Base-by-base conservation (phyloP, 2,888 invertebrate species). In the Ceramica pisi region DNA sequence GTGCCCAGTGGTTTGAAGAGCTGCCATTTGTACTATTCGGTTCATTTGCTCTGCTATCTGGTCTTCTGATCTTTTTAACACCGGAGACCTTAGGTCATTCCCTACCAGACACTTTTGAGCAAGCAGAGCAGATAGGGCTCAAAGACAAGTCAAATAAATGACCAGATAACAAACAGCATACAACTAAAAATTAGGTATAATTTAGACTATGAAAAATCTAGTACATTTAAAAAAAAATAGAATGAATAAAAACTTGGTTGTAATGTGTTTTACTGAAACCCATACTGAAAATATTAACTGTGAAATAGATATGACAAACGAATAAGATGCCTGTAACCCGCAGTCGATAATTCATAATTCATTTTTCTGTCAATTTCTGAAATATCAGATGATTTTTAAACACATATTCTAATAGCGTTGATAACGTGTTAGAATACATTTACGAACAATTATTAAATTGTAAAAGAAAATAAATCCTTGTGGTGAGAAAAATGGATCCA, bases 1-100 rank as follows among this genome's bases (percentile, higher is more conserved):
- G 89, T 10, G 82, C 82, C 0, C 87, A 91, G 0, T 90, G 90
- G 14, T 94, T 93, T 87, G 91, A 91, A 2, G 88, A 92, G 19
- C 86, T 95, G 60, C 97, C 97, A 1, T 95, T 96, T 61, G 94
- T 97, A 19, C 84, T 97, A 60, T 97, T 97, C 83, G 96, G 94
- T 0, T 81, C 88, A 2, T 94, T 96, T 74, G 96, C 97, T 0
- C 88, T 96, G 1, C 62, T 95, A 2, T 96, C 97, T 6, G 97
- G 97, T 2, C 69, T 90, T 6, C 89, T 97, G 53, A 92, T 96
- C 19, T 92, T 97, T 75, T 82, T 96, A 12, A 96, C 97, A 59
- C 97, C 97, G 0, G 97, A 97, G 91, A 97, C 97, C 1, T 92
- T 96, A 10, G 96, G 97, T 76, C 87, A 93, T 23, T 93, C 94